Conservation (phyloP, 2,888 invertebrate genomes). For the Laothoe populi region DNA sequence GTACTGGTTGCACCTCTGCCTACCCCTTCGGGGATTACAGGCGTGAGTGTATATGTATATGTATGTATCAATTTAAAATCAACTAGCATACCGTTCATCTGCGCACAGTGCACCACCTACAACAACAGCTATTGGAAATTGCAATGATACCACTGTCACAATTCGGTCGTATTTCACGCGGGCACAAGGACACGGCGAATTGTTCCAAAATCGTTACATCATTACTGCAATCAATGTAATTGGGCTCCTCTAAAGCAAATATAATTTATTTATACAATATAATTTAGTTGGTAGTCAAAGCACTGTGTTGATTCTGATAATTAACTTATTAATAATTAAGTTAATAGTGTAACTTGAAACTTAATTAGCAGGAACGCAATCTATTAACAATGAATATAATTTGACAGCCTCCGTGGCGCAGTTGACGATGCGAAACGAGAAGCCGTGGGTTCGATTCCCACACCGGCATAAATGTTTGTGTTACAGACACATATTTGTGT, state of each 20-base stretch:
- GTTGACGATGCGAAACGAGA: too few species aligned
- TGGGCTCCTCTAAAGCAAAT: neutral
- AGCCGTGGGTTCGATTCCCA: too few species aligned
- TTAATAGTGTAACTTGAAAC: too few species aligned
- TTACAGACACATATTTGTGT: too few species aligned
- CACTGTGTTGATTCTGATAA: neutral
- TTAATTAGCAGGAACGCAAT: too few species aligned
- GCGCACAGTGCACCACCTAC: constrained; percentile 47
- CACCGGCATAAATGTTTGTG: too few species aligned
- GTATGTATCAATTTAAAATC: neutral
- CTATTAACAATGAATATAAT: too few species aligned
- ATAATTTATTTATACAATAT: too few species aligned
- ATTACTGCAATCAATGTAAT: constrained; percentile 25
- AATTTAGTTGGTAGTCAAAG: neutral
- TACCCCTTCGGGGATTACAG: too few species aligned
- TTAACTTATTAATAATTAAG: neutral
- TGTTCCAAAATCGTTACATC: constrained; percentile 26
- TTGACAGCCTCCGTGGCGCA: too few species aligned
- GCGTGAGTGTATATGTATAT: too few species aligned
- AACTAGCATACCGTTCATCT: constrained; percentile 17
- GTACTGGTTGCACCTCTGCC: too few species aligned
- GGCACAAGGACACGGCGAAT: constrained; percentile 53
- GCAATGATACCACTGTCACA: constrained; percentile 53
- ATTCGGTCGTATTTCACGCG: constrained; percentile 45
- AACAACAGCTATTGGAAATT: constrained; percentile 51